Base-by-base conservation (phyloP, 2,113 vertebrate genomes). In the Nasalis larvatus region DNA sequence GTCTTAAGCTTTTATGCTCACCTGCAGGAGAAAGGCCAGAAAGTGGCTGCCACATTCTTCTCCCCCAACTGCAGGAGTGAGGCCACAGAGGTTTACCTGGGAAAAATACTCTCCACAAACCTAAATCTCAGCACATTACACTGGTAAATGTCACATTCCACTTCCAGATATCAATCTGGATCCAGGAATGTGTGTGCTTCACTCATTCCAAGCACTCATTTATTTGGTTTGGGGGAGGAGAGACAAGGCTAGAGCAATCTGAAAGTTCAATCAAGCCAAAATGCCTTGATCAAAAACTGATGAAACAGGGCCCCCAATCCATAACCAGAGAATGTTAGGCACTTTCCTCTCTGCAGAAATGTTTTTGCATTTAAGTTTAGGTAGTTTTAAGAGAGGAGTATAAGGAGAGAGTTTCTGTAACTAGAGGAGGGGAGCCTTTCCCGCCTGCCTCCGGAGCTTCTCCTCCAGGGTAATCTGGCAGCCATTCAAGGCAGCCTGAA, bases 401-500 rank as follows among this genome's bases (percentile, higher is more conserved):
- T 32, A 49, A 97, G 84, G 80, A 90, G 68, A 81, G 90, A 35
- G 86, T 97, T 98, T 97, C 97, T 95, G 66, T 92, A 96, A 95
- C 91, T 47, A 54, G 97, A 92, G 1, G 97, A 96, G 92, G 93
- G 97, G 90, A 97, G 94, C 74, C 90, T 45, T 94, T 14, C 1
- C 93, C 84, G 91, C 87, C 82, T 94, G 83, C 89, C 92, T 95
- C 94, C 0, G 0, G 90, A 83, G 60, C 84, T 98, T 85, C 82
- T 47, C 83, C 82, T 84, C 82, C 82, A 69, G 23, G 47, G 60
- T 32, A 16, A 68, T 27, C 97, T 98, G 98, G 99, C 97, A 49
- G 69, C 49, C 63, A 42, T 93, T 98, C 99, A 98, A 96, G 81
- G 84, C 45, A 27, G 93, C 91, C 94, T 91, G 91, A 98, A 66